Evolutionary conservation across 2,888 invertebrate genomes (phyloP).

Genomic region (Polyploca ridens): DNA sequence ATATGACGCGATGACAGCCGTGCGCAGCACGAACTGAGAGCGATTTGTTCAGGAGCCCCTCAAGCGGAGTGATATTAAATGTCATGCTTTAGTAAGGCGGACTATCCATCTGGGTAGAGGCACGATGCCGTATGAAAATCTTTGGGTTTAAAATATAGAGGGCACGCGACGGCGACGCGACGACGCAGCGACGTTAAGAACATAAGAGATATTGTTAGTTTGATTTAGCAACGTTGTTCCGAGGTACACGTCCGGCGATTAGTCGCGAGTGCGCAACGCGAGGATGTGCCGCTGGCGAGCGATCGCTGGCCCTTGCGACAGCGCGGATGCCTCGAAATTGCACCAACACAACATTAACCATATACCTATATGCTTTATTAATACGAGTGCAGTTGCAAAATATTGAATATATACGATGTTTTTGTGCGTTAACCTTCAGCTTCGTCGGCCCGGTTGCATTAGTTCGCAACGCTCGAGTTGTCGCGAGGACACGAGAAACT

Average conservation of each 20-base stretch:
- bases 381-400: conserved; percentile 80
- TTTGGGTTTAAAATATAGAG: background rate
- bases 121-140: too few relatives aligned
- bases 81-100: too few relatives aligned
- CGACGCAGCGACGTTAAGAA: background rate
- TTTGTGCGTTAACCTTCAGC: conserved; percentile 79
- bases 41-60: too few relatives aligned
- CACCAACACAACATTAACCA: conserved; percentile 66
- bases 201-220: conserved; percentile 41
- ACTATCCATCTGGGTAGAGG: too few relatives aligned
- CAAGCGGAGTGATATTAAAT: too few relatives aligned
- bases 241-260: conserved; percentile 79
- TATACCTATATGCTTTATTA: conserved; percentile 71
- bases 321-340: conserved; percentile 79
- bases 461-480: conserved; percentile 76
- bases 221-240: conserved; percentile 72
- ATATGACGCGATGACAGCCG: too few relatives aligned
- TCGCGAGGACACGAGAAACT: conserved; percentile 71
- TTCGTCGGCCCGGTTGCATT: conserved; percentile 77
- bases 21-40: too few relatives aligned
- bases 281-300: conserved; percentile 69
- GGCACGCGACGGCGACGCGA: conserved; percentile 28
- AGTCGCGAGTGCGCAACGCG: conserved; percentile 72
- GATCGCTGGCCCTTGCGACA: conserved; percentile 74
- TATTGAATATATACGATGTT: conserved; percentile 70